Conservation (phyloP, 2,113 vertebrate genomes). For the Panthera leo region DNA sequence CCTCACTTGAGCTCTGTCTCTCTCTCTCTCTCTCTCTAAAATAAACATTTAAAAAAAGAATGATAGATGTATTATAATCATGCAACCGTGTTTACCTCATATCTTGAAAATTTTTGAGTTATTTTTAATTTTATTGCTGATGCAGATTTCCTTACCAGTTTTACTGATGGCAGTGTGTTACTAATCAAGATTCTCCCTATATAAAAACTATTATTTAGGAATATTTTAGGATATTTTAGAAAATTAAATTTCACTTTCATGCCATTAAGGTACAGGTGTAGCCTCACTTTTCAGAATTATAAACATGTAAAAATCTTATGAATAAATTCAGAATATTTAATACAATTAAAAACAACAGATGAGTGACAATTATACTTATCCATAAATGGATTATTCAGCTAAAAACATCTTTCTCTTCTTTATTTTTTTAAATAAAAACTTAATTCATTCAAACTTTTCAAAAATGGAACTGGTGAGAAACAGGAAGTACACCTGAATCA, state of each 20-base stretch:
- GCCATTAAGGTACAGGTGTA: not conserved
- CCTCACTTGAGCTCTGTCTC: no score
- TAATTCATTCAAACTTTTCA: slow-evolving; percentile 12
- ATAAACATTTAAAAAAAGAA: not conserved
- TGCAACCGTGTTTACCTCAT: not conserved
- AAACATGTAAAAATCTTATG: slow-evolving; percentile 1
- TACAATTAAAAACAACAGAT: not conserved
- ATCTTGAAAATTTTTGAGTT: not conserved
- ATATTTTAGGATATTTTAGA: not conserved
- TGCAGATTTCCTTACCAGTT: not conserved
- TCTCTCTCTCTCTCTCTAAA: no score
- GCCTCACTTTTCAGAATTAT: not conserved
- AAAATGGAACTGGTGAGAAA: not conserved
- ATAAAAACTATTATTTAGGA: not conserved
- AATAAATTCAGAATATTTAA: slow-evolving; percentile 20
- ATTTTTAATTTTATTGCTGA: not conserved
- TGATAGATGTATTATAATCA: not conserved
- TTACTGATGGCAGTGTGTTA: not conserved
- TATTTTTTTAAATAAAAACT: not conserved
- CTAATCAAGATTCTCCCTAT: not conserved
- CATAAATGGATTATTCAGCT: not conserved
- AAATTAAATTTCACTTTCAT: not conserved
- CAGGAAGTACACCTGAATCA: not conserved
- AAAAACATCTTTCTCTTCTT: not conserved
- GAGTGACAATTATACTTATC: not conserved